A percentile compares a stretch with the other conserved stretches of the same genome.
Conservation (phyloP, 2,888 invertebrate genomes). For the Meghimatium bilineatum region DNA sequence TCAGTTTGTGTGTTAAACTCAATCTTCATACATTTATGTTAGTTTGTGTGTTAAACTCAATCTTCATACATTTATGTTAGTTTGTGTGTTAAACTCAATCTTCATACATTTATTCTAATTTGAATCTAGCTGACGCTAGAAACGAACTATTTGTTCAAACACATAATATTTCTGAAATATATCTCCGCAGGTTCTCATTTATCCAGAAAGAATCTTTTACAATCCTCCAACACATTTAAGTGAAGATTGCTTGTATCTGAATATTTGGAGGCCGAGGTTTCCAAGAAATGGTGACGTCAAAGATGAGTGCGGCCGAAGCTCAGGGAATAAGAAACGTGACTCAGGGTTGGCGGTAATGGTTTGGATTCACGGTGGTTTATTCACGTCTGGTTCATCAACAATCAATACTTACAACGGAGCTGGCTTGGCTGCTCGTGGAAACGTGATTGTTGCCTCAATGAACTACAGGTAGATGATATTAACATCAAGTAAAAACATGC, state of each 20-base stretch:
- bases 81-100: too few relatives aligned
- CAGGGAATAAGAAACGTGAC: background rate
- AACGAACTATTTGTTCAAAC: too few relatives aligned
- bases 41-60: too few relatives aligned
- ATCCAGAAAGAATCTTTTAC: too few relatives aligned
- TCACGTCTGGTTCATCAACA: slow-evolving; percentile 93
- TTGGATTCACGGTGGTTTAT: slow-evolving; percentile 96
- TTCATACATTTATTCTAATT: too few relatives aligned
- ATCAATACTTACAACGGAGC: slow-evolving; percentile 80
- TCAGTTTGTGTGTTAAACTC: too few relatives aligned
- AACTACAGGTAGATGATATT: slow-evolving; percentile 82
- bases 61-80: too few relatives aligned
- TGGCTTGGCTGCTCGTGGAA: slow-evolving; percentile 88
- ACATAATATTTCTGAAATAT: too few relatives aligned
- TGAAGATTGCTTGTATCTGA: slow-evolving; percentile 96
- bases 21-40: too few relatives aligned
- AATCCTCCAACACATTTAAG: slow-evolving; percentile 7
- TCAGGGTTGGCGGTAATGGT: slow-evolving; percentile 85
- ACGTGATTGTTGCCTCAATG: slow-evolving; percentile 95
- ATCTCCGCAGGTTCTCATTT: too few relatives aligned
- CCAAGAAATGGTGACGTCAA: background rate
- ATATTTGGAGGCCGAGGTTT: slow-evolving; percentile 89
- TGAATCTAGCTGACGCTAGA: too few relatives aligned
- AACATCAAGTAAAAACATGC: too few relatives aligned
- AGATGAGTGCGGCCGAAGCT: background rate